Evolutionary conservation across 2,888 invertebrate genomes (phyloP).

Genomic region (Esperia sulphurella): DNA sequence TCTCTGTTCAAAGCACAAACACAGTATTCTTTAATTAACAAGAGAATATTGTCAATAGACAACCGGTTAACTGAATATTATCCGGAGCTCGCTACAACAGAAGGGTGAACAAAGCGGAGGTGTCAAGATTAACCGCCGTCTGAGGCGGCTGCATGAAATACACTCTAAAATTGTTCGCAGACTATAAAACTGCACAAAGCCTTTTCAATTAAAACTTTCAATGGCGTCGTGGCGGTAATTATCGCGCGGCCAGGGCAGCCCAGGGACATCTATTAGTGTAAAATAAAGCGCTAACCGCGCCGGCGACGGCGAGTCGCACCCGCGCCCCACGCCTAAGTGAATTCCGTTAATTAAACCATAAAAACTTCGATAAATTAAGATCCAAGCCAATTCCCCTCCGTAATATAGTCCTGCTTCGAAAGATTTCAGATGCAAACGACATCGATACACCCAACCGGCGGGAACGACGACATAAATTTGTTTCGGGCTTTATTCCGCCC

Average conservation of each 20-base stretch:
- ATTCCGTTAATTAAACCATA: conserved; percentile 81
- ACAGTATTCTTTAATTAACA: conserved; percentile 3
- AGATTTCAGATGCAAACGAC: conserved; percentile 77
- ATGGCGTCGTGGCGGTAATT: conserved; percentile 69
- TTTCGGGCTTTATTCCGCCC: conserved; percentile 34
- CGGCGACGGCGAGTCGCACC: conserved; percentile 35
- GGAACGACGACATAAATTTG: conserved; percentile 55
- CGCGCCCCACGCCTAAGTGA: conserved; percentile 65
- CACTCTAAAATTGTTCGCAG: conserved; percentile 62
- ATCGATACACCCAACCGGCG: conserved; percentile 59
- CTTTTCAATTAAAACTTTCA: conserved; percentile 78
- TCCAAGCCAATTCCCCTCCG: conserved; percentile 76
- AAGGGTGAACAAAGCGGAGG: conserved; percentile 27
- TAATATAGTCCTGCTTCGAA: conserved; percentile 68
- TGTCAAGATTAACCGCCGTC: conserved; percentile 44
- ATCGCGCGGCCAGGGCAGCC: conserved; percentile 38
- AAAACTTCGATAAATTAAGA: conserved; percentile 81
- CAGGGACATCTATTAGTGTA: conserved; percentile 68
- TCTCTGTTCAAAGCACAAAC: no score
- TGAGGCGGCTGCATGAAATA: conserved; percentile 42
- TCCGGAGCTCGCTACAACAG: background rate
- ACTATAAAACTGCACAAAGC: conserved; percentile 73
- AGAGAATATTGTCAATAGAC: background rate
- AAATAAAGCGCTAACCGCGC: conserved; percentile 60
- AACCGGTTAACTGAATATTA: background rate